phyloP scores from a whole-genome alignment of 2,113 vertebrate species.

The Boleophthalmus pectinirostris region DNA sequence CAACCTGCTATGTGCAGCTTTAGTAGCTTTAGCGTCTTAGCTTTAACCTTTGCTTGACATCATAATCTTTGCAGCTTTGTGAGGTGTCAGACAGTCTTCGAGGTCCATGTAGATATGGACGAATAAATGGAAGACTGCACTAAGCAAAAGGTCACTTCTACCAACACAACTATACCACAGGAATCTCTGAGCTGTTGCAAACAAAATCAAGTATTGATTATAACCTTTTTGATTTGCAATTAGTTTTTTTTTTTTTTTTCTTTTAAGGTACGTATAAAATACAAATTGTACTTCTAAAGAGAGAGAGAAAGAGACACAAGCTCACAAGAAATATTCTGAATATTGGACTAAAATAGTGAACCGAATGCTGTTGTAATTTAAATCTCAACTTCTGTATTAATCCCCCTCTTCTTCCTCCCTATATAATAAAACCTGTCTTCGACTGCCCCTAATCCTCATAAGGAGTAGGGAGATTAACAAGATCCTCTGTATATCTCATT shows the following conservation, averaged over 20 bases:
- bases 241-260: not conserved
- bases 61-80: slow-evolving; percentile 66
- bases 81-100: slow-evolving; percentile 47
- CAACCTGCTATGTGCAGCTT: slow-evolving; percentile 37
- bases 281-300: no score
- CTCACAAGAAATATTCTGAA: not conserved
- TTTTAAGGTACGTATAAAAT: not conserved
- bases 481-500: slow-evolving; percentile 57
- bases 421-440: slow-evolving; percentile 60
- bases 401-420: slow-evolving; percentile 20
- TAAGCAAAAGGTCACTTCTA: slow-evolving; percentile 53
- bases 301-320: no score
- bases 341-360: not conserved
- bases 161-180: slow-evolving; percentile 27
- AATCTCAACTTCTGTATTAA: slow-evolving; percentile 63
- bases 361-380: slow-evolving; percentile 15
- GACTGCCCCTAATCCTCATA: slow-evolving; percentile 66
- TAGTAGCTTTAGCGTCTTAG: slow-evolving; percentile 56
- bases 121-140: slow-evolving; percentile 41
- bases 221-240: not conserved
- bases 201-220: not conserved
- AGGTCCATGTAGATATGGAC: slow-evolving; percentile 40
- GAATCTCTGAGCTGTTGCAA: slow-evolving; percentile 11
- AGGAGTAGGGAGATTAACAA: slow-evolving; percentile 67
- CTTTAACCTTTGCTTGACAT: slow-evolving; percentile 66